phyloP scores from a whole-genome alignment of 2,888 invertebrate species.

The Iphiclides podalirius region DNA sequence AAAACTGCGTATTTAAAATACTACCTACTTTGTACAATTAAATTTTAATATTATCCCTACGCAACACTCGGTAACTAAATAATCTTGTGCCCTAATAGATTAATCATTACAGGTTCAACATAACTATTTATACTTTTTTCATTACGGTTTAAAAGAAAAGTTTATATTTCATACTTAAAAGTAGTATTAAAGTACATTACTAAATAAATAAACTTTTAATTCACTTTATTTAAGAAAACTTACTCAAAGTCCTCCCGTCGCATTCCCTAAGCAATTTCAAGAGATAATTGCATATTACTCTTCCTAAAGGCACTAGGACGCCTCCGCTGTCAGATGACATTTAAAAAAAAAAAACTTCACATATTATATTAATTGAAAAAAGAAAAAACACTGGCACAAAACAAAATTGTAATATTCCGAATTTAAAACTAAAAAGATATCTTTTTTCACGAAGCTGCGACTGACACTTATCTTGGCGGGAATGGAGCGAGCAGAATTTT shows the following conservation, averaged over 20 bases:
- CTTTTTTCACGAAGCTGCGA: neutral
- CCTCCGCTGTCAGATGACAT: conserved; percentile 39
- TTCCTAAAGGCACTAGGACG: conserved; percentile 47
- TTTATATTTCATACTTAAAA: too few species aligned
- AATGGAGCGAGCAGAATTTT: neutral
- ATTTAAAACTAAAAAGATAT: neutral
- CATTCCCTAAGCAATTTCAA: conserved; percentile 51
- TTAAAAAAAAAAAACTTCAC: neutral
- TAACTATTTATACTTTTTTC: too few species aligned
- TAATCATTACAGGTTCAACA: too few species aligned
- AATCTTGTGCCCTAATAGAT: too few species aligned
- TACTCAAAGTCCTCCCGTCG: conserved; percentile 41
- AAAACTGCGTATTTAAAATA: too few species aligned
- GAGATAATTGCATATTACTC: conserved; percentile 46
- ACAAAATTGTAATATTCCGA: neutral
- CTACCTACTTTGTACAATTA: too few species aligned
- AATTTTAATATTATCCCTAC: too few species aligned
- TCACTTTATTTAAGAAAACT: too few species aligned
- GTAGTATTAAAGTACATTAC: too few species aligned
- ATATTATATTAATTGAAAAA: neutral
- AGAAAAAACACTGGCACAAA: conserved; percentile 3
- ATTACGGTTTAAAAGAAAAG: too few species aligned
- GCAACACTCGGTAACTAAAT: too few species aligned
- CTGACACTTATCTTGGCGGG: neutral
- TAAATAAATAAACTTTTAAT: too few species aligned